Conservation (phyloP, 2,113 vertebrate genomes). For the Caloenas nicobarica region DNA sequence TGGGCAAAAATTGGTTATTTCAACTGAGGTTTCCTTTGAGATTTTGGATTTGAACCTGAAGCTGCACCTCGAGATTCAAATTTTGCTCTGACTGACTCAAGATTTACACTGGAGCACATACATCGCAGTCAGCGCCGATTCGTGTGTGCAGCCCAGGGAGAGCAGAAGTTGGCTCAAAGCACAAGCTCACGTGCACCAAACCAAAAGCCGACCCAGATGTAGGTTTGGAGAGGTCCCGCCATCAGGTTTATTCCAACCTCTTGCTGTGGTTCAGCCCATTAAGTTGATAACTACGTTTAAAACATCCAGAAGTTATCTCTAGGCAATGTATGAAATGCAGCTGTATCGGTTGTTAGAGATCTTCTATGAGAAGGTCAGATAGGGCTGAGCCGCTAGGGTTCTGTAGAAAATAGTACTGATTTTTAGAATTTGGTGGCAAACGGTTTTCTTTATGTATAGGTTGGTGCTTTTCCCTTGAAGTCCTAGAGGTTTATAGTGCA, state of each 20-base stretch:
- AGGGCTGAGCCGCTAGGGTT: neutral
- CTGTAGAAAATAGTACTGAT: neutral
- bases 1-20: conserved; percentile 42
- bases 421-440: neutral
- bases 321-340: neutral
- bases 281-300: neutral
- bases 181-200: neutral
- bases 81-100: conserved; percentile 20
- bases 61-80: conserved; percentile 27
- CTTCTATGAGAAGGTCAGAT: neutral
- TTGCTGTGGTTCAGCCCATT: neutral
- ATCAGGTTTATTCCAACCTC: neutral
- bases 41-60: conserved; percentile 54
- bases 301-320: neutral
- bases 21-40: conserved; percentile 50
- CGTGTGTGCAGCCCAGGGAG: neutral
- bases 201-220: neutral
- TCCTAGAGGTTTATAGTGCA: neutral
- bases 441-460: neutral
- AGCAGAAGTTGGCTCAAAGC: neutral
- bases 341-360: neutral
- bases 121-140: neutral
- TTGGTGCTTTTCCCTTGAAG: neutral
- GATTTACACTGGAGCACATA: conserved; percentile 30
- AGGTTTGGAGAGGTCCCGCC: neutral